Conservation (phyloP, 2,888 invertebrate species). For the Spodoptera littoralis region DNA sequence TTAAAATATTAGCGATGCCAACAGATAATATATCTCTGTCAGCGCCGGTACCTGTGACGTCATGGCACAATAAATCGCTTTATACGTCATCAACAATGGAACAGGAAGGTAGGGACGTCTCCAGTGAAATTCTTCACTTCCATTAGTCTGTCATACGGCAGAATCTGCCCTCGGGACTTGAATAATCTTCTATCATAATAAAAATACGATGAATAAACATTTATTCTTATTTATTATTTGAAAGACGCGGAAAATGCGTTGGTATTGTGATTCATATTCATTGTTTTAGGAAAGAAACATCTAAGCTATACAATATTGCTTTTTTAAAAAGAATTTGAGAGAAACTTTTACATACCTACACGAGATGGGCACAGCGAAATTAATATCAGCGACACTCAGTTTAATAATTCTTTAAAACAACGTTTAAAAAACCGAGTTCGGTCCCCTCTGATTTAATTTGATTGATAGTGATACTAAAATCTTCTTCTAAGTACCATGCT, state of each 20-base stretch:
- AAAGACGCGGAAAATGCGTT: constrained; percentile 17
- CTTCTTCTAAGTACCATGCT: no score
- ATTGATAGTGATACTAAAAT: no score
- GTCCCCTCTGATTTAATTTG: no score
- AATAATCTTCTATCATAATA: constrained; percentile 34
- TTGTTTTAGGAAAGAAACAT: no score
- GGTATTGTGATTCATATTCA: constrained; percentile 2
- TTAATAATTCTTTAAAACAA: no score
- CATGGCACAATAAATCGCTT: constrained; percentile 53
- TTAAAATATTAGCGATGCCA: constrained; percentile 16
- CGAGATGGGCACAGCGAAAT: no score
- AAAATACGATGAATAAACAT: constrained; percentile 48
- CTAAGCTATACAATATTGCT: no score
- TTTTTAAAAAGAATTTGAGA: no score
- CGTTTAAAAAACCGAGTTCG: no score
- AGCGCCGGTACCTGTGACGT: constrained; percentile 50
- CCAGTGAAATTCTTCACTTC: constrained; percentile 37
- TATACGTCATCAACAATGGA: constrained; percentile 37
- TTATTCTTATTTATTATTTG: constrained; percentile 13
- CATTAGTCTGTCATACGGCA: constrained; percentile 35
- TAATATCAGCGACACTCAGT: no score
- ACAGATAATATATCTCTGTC: constrained; percentile 54
- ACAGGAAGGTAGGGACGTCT: constrained; percentile 9
- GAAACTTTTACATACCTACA: no score
- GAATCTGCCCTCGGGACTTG: constrained; percentile 13